These are phyloP conservation scores for Alligator mississippiensis DNA, from an alignment of 2,113 vertebrate species.

Conservation along the genomic window DNA sequence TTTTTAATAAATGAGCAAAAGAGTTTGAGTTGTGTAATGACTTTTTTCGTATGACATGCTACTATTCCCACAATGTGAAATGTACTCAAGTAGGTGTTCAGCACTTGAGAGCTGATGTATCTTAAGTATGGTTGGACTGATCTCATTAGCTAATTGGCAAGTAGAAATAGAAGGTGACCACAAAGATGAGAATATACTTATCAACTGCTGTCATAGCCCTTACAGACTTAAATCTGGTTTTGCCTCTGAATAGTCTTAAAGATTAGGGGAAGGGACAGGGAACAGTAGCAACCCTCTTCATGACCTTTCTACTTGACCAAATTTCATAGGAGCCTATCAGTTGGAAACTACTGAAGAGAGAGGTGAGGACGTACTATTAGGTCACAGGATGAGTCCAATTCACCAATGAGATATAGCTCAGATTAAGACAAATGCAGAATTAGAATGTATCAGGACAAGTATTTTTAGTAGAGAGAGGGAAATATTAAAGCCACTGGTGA, in stretches of 20 bases:
- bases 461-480: slow-evolving; percentile 12
- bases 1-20: neutral
- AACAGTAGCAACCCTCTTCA: neutral
- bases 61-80: neutral
- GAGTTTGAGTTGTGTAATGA: neutral
- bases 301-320: slow-evolving; percentile 30
- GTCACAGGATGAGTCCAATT: neutral
- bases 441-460: neutral
- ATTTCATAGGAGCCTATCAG: slow-evolving; percentile 21
- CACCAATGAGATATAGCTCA: neutral
- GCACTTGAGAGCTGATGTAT: neutral
- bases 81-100: neutral
- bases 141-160: neutral
- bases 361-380: neutral
- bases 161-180: neutral
- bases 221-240: neutral
- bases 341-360: slow-evolving; percentile 12
- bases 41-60: neutral
- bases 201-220: slow-evolving; percentile 26
- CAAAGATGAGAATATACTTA: neutral
- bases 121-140: neutral
- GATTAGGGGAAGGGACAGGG: neutral
- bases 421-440: slow-evolving; percentile 30
- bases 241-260: slow-evolving; percentile 32
- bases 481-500: neutral